Evolutionary conservation across 2,113 vertebrate genomes (phyloP).

Genomic region (Porphyrio hochstetteri): DNA sequence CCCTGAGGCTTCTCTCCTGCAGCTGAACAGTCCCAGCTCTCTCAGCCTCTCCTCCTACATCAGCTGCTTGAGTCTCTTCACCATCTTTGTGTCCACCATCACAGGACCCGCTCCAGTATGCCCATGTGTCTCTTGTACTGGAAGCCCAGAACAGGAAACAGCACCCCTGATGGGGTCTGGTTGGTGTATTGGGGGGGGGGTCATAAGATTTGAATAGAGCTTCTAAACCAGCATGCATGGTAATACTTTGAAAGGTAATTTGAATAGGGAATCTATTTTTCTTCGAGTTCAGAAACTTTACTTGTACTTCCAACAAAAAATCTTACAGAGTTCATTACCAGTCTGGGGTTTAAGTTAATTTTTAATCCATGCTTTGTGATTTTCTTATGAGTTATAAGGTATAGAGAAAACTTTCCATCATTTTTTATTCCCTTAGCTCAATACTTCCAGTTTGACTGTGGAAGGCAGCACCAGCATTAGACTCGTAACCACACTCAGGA

Average conservation of each 20-base stretch:
- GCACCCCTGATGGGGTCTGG: background rate
- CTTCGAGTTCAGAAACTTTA: background rate
- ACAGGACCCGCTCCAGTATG: background rate
- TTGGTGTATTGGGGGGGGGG: background rate
- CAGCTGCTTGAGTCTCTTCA: background rate
- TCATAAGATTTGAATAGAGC: background rate
- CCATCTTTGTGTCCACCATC: accelerated
- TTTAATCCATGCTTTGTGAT: background rate
- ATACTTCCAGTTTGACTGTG: background rate
- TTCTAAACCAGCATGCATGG: accelerated
- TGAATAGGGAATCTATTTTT: background rate
- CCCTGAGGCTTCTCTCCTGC: background rate
- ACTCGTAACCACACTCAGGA: background rate
- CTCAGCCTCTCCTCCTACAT: background rate
- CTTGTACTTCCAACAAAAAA: background rate
- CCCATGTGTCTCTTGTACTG: background rate
- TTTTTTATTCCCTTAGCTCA: background rate
- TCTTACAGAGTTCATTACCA: accelerated
- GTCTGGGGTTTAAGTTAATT: background rate
- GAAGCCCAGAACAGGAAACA: too few species aligned
- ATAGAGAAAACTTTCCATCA: background rate
- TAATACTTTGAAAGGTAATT: background rate
- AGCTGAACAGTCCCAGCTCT: background rate
- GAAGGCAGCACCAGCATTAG: background rate
- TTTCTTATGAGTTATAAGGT: background rate